Base-by-base conservation (phyloP, 2,797 vertebrate genomes). In the Tinamus major region DNA sequence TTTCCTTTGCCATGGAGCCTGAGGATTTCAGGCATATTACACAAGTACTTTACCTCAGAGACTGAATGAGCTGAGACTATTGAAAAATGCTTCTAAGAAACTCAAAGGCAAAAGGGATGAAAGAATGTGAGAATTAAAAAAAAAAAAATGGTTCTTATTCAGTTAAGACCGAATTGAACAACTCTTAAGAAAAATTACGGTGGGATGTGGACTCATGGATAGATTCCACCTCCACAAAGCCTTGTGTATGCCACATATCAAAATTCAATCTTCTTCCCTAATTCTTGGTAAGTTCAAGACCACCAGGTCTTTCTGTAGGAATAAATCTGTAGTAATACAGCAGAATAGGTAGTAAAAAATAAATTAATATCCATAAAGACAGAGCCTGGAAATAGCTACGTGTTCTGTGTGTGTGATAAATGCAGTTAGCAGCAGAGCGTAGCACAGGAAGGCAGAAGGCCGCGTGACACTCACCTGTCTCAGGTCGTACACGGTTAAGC, bases 401-500 rank as follows among this genome's bases (percentile, higher is more conserved):
- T 35, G 44, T 44, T 53, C 49, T 10, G 27, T 41, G 39, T n/a
- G 58, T 49, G 17, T 48, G 39, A 35, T 1, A 63, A 79, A 31
- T 56, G 64, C n/a, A 72, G 51, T 12, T n/a, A 29, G 58, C 59
- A 64, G 51, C 19, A 75, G 63, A 75, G 55, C 33, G 37, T 18
- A 39, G 42, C 17, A 29, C 42, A 35, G 23, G 31, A 80, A 67
- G 70, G 79, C 26, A 75, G 26, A 42, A 27, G 14, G n/a, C 15
- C 35, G 56, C 3, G 0, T 0, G 1, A 39, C 41, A 65, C 97
- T 95, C 94, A 97, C 97, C 97, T 97, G 94, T 78, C 96, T 92
- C 48, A 98, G 93, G 67, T 97, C 92, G 2, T 97, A 97, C 26
- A 97, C 83, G 0, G 96, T 97, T 79, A 98, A 82, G 49, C 87